These are phyloP conservation scores for Trididemnum clinides DNA, from an alignment of 23 tunicate species.

Conservation along the genomic window DNA sequence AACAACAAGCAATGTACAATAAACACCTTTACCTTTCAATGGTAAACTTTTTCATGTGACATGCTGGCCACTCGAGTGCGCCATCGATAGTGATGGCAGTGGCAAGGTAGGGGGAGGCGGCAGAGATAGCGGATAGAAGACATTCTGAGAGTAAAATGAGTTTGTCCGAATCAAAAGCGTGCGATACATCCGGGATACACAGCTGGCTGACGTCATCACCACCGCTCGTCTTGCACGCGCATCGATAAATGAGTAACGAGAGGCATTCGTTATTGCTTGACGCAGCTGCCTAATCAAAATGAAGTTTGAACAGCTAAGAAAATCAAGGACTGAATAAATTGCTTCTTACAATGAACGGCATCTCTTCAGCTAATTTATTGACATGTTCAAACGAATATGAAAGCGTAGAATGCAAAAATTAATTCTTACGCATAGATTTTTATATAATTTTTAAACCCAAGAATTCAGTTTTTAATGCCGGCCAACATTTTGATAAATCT, in stretches of 20 bases:
- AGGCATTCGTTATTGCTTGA: conserved; percentile 79
- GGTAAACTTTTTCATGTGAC: conserved; percentile 59
- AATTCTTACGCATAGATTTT: no score
- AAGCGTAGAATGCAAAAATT: no score
- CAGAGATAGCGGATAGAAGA: conserved; percentile 52
- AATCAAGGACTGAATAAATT: no score
- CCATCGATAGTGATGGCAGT: conserved; percentile 68
- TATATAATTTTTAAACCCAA: no score
- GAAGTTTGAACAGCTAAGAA: neutral
- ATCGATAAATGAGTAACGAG: conserved; percentile 67
- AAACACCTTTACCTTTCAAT: conserved; percentile 95
- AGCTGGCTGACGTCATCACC: conserved; percentile 44
- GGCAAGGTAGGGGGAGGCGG: conserved; percentile 58
- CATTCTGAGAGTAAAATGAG: conserved; percentile 35
- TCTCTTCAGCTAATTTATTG: no score
- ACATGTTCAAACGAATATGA: no score
- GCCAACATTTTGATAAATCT: no score
- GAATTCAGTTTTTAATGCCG: no score
- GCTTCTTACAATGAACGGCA: no score
- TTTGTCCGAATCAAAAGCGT: conserved; percentile 68
- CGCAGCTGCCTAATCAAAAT: conserved; percentile 40
- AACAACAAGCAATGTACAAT: no score
- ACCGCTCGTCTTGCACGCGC: conserved; percentile 82
- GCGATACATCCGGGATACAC: conserved; percentile 54
- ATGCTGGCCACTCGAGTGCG: conserved; percentile 72